phyloP scores from a whole-genome alignment of 2,797 vertebrate species.

The Anguilla pacifica region DNA sequence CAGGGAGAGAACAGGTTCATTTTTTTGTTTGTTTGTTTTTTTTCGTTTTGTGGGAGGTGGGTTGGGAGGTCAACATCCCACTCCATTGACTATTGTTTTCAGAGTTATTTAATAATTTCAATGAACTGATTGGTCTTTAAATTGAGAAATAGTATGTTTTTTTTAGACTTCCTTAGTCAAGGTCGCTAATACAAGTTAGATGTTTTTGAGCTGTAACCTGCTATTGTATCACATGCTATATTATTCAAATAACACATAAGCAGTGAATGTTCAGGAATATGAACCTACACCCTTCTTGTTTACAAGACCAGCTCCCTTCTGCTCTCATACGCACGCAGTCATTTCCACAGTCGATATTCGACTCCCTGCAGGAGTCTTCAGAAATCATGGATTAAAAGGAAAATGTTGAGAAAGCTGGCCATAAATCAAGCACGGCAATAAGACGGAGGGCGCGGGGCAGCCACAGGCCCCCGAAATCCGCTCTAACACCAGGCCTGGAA shows the following conservation, averaged over 20 bases:
- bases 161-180: background rate
- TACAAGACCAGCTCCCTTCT: background rate
- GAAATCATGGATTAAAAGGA: background rate
- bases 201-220: background rate
- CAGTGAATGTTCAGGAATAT: background rate
- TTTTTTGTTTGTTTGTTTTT: background rate
- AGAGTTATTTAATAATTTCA: background rate
- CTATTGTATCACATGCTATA: no score
- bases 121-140: background rate
- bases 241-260: background rate
- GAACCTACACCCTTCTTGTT: background rate
- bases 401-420: background rate
- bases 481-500: background rate
- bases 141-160: background rate
- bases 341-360: background rate
- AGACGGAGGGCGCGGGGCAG: background rate
- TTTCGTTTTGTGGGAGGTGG: background rate
- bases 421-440: background rate
- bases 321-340: background rate
- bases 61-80: background rate
- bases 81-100: background rate
- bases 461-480: background rate
- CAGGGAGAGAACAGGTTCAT: background rate
- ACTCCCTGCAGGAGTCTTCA: background rate
- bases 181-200: background rate